These are phyloP conservation scores for Ruditapes philippinarum DNA, from an alignment of 1,140 invertebrate genomes.

Conservation along the genomic window DNA sequence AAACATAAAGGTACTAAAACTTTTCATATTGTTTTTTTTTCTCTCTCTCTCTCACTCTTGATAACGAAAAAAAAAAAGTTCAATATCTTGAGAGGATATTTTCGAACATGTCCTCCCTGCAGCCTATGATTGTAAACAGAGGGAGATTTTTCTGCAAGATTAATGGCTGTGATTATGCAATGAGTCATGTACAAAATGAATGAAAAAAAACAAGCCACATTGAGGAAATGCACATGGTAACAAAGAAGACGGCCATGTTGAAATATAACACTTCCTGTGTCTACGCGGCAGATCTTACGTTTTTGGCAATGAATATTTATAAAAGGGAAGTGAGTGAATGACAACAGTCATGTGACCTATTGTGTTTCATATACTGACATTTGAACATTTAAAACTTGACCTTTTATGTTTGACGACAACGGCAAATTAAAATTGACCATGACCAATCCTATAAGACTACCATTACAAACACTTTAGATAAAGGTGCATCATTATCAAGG, in stretches of 20 bases:
- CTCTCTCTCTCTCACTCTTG: too few relatives aligned
- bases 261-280: constrained; percentile 29
- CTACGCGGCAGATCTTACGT: neutral
- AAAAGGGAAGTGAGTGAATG: neutral
- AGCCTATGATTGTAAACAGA: neutral
- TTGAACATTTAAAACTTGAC: neutral
- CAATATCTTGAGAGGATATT: too few relatives aligned
- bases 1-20: too few relatives aligned
- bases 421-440: neutral
- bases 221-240: constrained; percentile 1
- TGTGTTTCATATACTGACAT: neutral
- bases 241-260: neutral
- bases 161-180: constrained; percentile 1
- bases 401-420: neutral
- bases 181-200: neutral
- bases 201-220: neutral
- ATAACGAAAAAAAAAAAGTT: too few relatives aligned
- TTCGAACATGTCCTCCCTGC: too few relatives aligned
- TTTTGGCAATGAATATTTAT: neutral
- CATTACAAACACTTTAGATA: too few relatives aligned
- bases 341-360: constrained; percentile 13
- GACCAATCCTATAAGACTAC: neutral
- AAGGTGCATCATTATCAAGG: too few relatives aligned
- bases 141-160: neutral
- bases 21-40: too few relatives aligned